phyloP scores from a whole-genome alignment of 1,140 invertebrate species.

The Drosophila insularis region DNA sequence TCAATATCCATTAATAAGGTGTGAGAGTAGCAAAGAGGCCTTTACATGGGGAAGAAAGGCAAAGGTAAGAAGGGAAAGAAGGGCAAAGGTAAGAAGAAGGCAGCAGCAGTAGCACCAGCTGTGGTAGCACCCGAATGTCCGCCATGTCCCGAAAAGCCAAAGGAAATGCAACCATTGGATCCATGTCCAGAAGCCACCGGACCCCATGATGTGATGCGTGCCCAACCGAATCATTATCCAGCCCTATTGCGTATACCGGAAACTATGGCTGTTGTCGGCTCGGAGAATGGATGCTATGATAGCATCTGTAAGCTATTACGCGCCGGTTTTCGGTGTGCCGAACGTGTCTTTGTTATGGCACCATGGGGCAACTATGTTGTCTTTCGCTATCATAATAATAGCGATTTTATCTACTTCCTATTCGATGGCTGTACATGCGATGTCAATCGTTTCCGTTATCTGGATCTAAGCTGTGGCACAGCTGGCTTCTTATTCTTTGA shows the following conservation, averaged over 20 bases:
- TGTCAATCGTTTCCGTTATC: slow-evolving; percentile 74
- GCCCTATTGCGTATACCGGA: slow-evolving; percentile 70
- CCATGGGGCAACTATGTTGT: slow-evolving; percentile 81
- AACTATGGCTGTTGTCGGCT: slow-evolving; percentile 78
- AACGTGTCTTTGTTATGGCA: slow-evolving; percentile 77
- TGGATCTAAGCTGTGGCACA: slow-evolving; percentile 76
- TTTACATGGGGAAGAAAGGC: slow-evolving; percentile 41
- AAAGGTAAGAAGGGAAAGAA: slow-evolving; percentile 46
- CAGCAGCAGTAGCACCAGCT: not conserved
- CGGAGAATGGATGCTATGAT: slow-evolving; percentile 77
- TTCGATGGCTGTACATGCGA: slow-evolving; percentile 80
- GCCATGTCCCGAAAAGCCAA: slow-evolving; percentile 56
- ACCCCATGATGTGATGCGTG: slow-evolving; percentile 60
- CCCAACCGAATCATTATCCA: slow-evolving; percentile 75
- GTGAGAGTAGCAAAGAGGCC: not conserved
- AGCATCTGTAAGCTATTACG: slow-evolving; percentile 76
- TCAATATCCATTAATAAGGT: not conserved
- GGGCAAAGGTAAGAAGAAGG: slow-evolving; percentile 42
- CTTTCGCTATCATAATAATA: slow-evolving; percentile 68
- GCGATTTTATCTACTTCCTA: slow-evolving; percentile 71
- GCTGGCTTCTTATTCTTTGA: slow-evolving; percentile 73
- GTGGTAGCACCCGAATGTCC: slow-evolving; percentile 45
- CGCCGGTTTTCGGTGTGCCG: slow-evolving; percentile 76
- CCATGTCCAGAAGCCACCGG: slow-evolving; percentile 60
- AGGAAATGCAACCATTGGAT: slow-evolving; percentile 60